Conservation (phyloP, 2,797 vertebrate species). For the Rousettus madagascariensis region DNA sequence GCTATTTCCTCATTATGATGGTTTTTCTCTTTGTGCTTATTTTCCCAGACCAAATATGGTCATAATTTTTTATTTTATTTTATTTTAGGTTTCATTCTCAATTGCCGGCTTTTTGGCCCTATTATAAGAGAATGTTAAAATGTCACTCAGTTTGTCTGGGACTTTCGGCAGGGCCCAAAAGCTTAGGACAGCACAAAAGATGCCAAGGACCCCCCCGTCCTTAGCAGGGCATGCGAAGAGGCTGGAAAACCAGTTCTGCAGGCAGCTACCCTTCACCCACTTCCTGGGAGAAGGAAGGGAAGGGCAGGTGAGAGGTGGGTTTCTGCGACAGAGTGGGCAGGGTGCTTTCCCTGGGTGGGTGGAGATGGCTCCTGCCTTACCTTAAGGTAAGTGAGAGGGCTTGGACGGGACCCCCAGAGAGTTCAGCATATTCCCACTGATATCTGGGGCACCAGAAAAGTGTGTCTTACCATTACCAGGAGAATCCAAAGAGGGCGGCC, state of each 20-base stretch:
- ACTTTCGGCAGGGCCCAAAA: neutral
- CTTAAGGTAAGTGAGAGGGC: neutral
- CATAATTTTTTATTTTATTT: neutral
- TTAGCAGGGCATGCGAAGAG: neutral
- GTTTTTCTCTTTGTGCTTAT: constrained; percentile 21
- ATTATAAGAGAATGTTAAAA: neutral
- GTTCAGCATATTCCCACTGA: neutral
- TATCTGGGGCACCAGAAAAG: neutral
- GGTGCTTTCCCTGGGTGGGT: too few relatives aligned
- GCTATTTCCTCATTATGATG: constrained; percentile 12
- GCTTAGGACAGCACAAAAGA: neutral
- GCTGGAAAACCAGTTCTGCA: neutral
- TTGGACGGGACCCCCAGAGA: neutral
- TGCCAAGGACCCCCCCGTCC: neutral
- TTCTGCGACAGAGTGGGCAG: neutral
- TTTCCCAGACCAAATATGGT: neutral
- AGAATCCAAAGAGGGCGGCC: neutral
- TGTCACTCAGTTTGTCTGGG: neutral
- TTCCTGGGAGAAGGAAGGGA: neutral
- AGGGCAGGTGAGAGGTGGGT: neutral
- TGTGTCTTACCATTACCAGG: neutral
- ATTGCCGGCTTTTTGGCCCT: neutral
- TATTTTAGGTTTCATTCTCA: neutral
- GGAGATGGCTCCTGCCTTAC: neutral
- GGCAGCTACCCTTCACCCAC: neutral